These are phyloP conservation scores for Tyrannus savana DNA, from an alignment of 2,113 vertebrate species.

Conservation along the genomic window DNA sequence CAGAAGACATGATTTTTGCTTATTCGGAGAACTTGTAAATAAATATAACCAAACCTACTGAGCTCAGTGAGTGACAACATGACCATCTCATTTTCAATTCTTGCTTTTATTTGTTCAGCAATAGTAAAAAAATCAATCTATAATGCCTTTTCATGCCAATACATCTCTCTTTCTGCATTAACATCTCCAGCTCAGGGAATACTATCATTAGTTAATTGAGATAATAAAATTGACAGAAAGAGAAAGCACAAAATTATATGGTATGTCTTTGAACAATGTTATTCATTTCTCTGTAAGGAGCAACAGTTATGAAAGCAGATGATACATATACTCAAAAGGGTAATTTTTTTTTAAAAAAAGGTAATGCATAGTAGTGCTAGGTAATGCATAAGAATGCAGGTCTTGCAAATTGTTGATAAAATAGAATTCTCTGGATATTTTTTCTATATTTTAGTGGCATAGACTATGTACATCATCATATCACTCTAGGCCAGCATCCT, in stretches of 20 bases:
- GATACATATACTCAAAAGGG: not conserved
- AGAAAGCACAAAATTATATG: not conserved
- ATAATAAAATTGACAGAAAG: not conserved
- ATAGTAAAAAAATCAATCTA: not conserved
- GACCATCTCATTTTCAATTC: not conserved
- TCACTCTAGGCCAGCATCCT: not conserved
- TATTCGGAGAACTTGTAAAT: not conserved
- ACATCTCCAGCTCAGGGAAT: not conserved
- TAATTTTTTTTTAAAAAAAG: not conserved
- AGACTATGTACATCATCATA: not conserved
- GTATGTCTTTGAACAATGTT: not conserved
- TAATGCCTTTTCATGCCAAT: not conserved
- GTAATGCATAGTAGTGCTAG: not conserved
- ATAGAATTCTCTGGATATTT: not conserved
- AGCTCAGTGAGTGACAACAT: not conserved
- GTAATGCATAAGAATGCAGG: not conserved
- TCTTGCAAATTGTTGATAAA: not conserved
- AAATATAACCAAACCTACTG: not conserved
- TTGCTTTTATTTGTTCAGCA: not conserved
- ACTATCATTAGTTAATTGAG: not conserved
- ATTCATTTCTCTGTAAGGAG: not conserved
- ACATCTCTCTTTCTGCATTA: not conserved
- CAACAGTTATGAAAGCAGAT: not conserved
- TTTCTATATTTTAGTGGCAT: not conserved
- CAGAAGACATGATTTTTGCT: not conserved